phyloP scores from a whole-genome alignment of 2,797 vertebrate species.

The Chaetodon trifasciatus region DNA sequence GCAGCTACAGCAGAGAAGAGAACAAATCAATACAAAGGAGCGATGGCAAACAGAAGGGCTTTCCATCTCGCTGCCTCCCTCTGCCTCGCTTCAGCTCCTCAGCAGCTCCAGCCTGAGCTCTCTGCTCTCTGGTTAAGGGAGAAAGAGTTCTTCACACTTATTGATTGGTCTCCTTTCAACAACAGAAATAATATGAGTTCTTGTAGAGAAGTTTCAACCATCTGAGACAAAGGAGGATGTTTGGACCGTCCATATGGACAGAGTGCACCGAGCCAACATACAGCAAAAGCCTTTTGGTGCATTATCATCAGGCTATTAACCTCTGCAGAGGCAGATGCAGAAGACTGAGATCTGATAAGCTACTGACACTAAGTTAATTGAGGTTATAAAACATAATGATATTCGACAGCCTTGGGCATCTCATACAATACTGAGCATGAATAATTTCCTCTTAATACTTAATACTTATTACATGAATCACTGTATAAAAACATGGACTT shows the following conservation, averaged over 20 bases:
- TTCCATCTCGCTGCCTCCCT: slow-evolving; percentile 26
- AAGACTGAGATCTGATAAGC: neutral
- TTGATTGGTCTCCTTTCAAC: slow-evolving; percentile 7
- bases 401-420: neutral
- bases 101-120: slow-evolving; percentile 26
- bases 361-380: neutral
- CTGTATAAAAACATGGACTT: neutral
- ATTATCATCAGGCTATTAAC: neutral
- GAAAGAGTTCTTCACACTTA: slow-evolving; percentile 7
- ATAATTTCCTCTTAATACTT: neutral
- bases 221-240: neutral
- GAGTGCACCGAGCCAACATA: neutral
- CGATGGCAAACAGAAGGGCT: slow-evolving; percentile 22
- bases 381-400: neutral
- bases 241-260: too few relatives aligned
- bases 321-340: neutral
- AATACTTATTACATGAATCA: neutral
- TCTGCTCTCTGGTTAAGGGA: slow-evolving; percentile 2
- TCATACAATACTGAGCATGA: neutral
- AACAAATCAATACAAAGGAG: slow-evolving; percentile 34
- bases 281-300: neutral
- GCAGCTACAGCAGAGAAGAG: slow-evolving; percentile 2
- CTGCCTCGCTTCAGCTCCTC: slow-evolving; percentile 9
- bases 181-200: neutral
- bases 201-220: neutral